These are phyloP conservation scores for Drosophila rellima DNA, from an alignment of 2,888 invertebrate genomes.

Conservation along the genomic window DNA sequence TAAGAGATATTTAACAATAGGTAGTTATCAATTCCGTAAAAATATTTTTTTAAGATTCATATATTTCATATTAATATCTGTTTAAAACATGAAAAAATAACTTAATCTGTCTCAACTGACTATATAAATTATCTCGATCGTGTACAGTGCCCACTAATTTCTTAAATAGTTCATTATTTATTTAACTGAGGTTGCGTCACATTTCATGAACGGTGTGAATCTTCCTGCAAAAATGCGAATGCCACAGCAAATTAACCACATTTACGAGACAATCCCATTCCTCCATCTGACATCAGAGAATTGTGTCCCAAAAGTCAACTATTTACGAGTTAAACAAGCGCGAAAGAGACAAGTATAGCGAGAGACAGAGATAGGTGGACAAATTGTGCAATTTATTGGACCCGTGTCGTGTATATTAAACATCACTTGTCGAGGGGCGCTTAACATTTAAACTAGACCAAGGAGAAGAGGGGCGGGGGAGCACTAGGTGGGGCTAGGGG, in stretches of 20 bases:
- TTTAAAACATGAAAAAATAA: not conserved
- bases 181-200: constrained; percentile 17
- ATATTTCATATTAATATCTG: not conserved
- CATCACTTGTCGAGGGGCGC: constrained; percentile 48
- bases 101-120: not conserved
- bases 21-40: not conserved
- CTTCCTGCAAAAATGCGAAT: constrained; percentile 32
- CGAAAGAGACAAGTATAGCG: not conserved
- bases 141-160: constrained; percentile 7
- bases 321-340: constrained; percentile 12
- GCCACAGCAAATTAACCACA: constrained; percentile 43
- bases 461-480: not conserved
- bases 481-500: not conserved
- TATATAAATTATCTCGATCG: not conserved
- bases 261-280: constrained; percentile 7
- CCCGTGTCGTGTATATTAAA: constrained; percentile 65
- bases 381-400: constrained; percentile 60
- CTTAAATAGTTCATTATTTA: constrained; percentile 11
- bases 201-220: constrained; percentile 14
- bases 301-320: constrained; percentile 35
- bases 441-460: constrained; percentile 32
- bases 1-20: not conserved
- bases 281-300: not conserved
- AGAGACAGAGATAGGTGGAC: not conserved
- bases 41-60: not conserved